Base-by-base conservation (phyloP, 2,797 vertebrate genomes). In the Heliangelus exortis region DNA sequence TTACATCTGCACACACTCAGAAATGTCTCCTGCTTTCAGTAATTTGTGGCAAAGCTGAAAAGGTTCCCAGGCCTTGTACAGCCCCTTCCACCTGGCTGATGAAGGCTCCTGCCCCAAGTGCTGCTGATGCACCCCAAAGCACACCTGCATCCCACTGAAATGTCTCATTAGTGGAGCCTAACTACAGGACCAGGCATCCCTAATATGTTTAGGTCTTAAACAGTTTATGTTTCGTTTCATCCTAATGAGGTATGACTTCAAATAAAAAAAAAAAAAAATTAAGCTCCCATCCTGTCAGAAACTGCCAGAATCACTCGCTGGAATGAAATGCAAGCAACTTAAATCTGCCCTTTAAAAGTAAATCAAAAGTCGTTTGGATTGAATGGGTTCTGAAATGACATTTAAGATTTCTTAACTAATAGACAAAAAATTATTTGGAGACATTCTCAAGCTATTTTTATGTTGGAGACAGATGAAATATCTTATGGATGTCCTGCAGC, bases 1-100 rank as follows among this genome's bases (percentile, higher is more conserved):
- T 87, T 97, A 97, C 97, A 98, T 98, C 98, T 98, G 98, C 97
- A 98, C 87, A 62, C 90, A 97, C 97, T 98, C 97, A 98, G 92
- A 95, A 91, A 94, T 88, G 88, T 80, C 95, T 96, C 95, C 96
- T 97, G 96, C 96, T 96, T 83, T 82, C 86, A 97, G 96, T 73
- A 93, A 80, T 78, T 92, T 78, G 76, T 94, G 95, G 94, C 95
- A 88, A 53, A 93, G 51, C 92, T 83, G 87, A 72, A 87, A 81
- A 92, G 18, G 76, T 36, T 82, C 22, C 6, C 45, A 8, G 83
- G 62, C 34, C 86, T 25, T 76, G 87, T 23, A 55, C 25, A 54
- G 47, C 19, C 78, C 22, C 1, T 71, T 65, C 63, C 75, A 96
- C 96, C 95, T 95, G 90, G 79, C 62, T 48, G 84, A 59, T 39